Evolutionary conservation across 1,140 invertebrate species (phyloP).

Genomic region (Tribolium madens): DNA sequence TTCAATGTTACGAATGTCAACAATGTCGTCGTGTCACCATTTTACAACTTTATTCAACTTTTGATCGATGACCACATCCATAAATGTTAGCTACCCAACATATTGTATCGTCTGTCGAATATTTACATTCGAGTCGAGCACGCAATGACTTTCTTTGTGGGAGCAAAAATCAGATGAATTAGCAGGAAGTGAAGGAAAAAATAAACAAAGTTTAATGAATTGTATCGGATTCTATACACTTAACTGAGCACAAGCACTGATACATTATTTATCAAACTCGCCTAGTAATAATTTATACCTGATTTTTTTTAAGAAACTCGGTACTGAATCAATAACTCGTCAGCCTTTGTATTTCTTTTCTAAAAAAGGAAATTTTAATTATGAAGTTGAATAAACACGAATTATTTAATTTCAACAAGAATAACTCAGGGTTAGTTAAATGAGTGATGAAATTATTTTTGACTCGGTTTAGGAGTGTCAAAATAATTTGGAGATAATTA

Average conservation of each 20-base stretch:
- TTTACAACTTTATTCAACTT: background rate
- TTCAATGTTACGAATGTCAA: background rate
- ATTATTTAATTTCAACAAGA: background rate
- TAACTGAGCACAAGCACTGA: background rate
- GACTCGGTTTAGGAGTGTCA: background rate
- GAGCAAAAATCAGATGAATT: background rate
- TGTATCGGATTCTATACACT: constrained; percentile 7
- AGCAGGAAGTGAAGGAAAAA: background rate
- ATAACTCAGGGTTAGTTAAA: background rate
- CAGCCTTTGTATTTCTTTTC: background rate
- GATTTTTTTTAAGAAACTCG: background rate
- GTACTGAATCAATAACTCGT: background rate
- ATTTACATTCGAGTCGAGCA: background rate
- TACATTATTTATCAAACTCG: background rate
- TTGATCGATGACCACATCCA: constrained; percentile 13
- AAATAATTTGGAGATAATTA: background rate
- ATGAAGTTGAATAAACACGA: background rate
- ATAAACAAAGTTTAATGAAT: constrained; percentile 8
- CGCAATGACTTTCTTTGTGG: background rate
- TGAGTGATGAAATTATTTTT: background rate
- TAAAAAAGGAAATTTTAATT: background rate
- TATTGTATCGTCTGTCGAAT: background rate
- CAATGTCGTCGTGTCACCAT: background rate
- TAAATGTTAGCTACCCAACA: constrained; percentile 1
- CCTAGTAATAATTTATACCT: background rate